Conservation (phyloP, 1,140 invertebrate species). For the Calycopis cecrops region DNA sequence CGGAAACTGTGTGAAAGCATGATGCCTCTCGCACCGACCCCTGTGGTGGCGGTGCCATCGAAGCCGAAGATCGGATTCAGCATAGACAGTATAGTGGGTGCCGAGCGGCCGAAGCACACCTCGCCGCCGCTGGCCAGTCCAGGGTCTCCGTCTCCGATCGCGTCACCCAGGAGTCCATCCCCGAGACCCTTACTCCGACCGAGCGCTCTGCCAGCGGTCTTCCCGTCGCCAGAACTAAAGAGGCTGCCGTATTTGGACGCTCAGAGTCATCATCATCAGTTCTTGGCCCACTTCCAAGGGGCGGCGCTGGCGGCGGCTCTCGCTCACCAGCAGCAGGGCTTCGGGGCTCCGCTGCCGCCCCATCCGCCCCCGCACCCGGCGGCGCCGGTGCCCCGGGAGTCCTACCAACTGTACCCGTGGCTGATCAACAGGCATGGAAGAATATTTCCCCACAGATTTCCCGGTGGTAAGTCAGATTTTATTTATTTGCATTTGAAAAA, state of each 20-base stretch:
- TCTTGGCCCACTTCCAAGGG: constrained; percentile 83
- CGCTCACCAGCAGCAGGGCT: constrained; percentile 77
- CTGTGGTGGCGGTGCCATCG: constrained; percentile 86
- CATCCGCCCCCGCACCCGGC: constrained; percentile 76
- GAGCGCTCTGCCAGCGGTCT: constrained; percentile 76
- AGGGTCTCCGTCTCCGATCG: constrained; percentile 66
- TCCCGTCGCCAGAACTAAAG: constrained; percentile 77
- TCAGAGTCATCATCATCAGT: constrained; percentile 78
- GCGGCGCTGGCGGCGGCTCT: constrained; percentile 80
- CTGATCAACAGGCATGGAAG: constrained; percentile 90
- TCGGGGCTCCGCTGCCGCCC: constrained; percentile 71
- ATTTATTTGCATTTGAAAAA: too few relatives aligned
- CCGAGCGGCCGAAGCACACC: constrained; percentile 61
- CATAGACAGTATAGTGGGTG: constrained; percentile 94
- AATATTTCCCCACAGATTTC: constrained; percentile 92
- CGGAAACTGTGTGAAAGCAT: constrained; percentile 75
- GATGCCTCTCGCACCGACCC: constrained; percentile 93
- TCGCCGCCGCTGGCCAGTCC: constrained; percentile 70
- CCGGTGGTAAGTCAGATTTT: constrained; percentile 91
- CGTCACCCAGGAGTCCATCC: constrained; percentile 67
- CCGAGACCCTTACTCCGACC: constrained; percentile 73
- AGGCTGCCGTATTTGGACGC: constrained; percentile 77
- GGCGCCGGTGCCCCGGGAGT: constrained; percentile 81
- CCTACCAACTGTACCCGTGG: constrained; percentile 94
- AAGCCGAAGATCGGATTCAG: constrained; percentile 96